Evolutionary conservation across 2,113 vertebrate genomes (phyloP).

Genomic region (Crocuta crocuta): DNA sequence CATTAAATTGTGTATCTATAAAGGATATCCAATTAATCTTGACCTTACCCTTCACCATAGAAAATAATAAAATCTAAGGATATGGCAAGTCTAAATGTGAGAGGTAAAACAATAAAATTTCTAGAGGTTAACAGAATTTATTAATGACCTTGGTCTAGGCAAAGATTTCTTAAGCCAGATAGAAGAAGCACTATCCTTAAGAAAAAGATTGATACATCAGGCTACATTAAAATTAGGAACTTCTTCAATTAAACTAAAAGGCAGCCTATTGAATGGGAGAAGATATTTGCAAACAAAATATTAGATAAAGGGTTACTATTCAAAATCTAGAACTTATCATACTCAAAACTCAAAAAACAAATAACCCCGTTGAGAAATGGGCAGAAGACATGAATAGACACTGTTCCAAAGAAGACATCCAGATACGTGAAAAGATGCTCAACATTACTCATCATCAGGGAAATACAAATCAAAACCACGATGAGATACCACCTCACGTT

Average conservation of each 20-base stretch:
- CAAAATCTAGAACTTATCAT: too few relatives aligned
- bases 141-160: neutral
- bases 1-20: neutral
- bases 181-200: neutral
- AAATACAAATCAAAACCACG: too few relatives aligned
- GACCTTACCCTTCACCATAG: neutral
- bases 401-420: too few relatives aligned
- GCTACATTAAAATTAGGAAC: neutral
- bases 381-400: too few relatives aligned
- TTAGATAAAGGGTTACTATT: too few relatives aligned
- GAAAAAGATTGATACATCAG: neutral
- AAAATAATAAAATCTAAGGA: neutral
- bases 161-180: neutral
- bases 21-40: neutral
- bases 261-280: too few relatives aligned
- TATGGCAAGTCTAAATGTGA: neutral
- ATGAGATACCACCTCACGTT: too few relatives aligned
- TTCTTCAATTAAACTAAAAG: neutral
- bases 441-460: too few relatives aligned
- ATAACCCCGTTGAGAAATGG: too few relatives aligned
- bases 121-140: neutral
- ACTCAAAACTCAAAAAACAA: too few relatives aligned
- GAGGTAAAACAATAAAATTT: neutral
- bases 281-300: too few relatives aligned
- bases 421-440: too few relatives aligned